Evolutionary conservation across 2,888 invertebrate genomes (phyloP).

Genomic region (Iselma pallidipennis): DNA sequence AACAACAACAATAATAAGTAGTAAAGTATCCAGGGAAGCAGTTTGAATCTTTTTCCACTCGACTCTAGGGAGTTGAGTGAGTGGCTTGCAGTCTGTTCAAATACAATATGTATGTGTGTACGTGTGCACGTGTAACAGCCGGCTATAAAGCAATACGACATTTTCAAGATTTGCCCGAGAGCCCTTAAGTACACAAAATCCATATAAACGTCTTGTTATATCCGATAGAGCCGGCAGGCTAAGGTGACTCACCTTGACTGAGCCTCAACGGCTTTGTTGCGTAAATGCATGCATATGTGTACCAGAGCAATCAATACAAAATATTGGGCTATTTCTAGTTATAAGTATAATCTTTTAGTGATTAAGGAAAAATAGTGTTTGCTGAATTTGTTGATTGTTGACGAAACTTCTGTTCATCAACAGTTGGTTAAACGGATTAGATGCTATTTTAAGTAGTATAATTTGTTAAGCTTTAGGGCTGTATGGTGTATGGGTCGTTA

Average conservation of each 20-base stretch:
- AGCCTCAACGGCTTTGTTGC: slow-evolving; percentile 21
- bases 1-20: slow-evolving; percentile 23
- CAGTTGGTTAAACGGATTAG: slow-evolving; percentile 31
- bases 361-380: too few relatives aligned
- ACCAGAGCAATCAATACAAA: slow-evolving; percentile 21
- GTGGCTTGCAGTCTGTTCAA: slow-evolving; percentile 36
- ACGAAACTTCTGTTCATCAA: slow-evolving; percentile 13
- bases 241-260: slow-evolving; percentile 31
- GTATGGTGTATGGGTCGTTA: slow-evolving; percentile 38
- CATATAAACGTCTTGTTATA: slow-evolving; percentile 49
- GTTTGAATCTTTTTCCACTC: slow-evolving; percentile 28
- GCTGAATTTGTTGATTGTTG: neutral
- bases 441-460: slow-evolving; percentile 15
- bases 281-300: slow-evolving; percentile 29
- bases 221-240: slow-evolving; percentile 34
- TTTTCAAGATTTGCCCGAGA: slow-evolving; percentile 50
- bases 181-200: slow-evolving; percentile 52
- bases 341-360: too few relatives aligned
- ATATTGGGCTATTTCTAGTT: too few relatives aligned
- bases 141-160: slow-evolving; percentile 49
- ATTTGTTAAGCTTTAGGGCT: slow-evolving; percentile 26
- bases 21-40: slow-evolving; percentile 27
- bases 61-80: slow-evolving; percentile 33
- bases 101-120: slow-evolving; percentile 23
- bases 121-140: slow-evolving; percentile 16